Percentiles rank a stretch among this genome's conserved stretches.
Conservation (phyloP, 2,888 invertebrate genomes). For the Oxystoma pomonae region DNA sequence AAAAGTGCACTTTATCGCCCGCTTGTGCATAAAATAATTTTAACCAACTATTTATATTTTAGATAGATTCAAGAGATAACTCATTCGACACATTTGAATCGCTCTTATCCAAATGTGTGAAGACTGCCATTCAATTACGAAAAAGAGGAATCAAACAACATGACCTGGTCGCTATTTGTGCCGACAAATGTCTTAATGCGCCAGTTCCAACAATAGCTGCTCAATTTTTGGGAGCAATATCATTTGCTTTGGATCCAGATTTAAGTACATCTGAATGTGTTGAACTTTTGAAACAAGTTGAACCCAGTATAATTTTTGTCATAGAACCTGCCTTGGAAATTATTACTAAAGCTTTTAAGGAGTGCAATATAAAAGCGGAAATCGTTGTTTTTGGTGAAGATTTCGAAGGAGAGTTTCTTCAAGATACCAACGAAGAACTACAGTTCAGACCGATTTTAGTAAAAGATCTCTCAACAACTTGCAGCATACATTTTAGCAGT, state of each 20-base stretch:
- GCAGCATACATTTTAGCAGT: constrained; percentile 36
- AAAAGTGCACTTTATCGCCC: no score
- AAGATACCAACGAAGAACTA: neutral
- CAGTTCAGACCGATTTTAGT: constrained; percentile 4
- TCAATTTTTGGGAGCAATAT: constrained; percentile 12
- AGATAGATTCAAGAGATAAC: constrained; percentile 8
- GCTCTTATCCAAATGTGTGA: constrained; percentile 5
- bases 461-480: constrained; percentile 23
- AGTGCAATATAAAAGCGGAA: neutral
- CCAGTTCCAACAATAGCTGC: constrained; percentile 11
- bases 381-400: constrained; percentile 4
- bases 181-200: constrained; percentile 11
- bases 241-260: constrained; percentile 6
- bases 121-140: constrained; percentile 1
- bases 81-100: constrained; percentile 8
- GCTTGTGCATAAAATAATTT: no score
- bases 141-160: constrained; percentile 8
- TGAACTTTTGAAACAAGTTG: constrained; percentile 9
- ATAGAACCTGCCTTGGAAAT: constrained; percentile 4
- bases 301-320: constrained; percentile 14
- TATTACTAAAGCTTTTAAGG: constrained; percentile 11
- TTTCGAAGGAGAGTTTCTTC: constrained; percentile 10
- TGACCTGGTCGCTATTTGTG: constrained; percentile 14
- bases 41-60: no score
- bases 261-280: constrained; percentile 8